These are phyloP conservation scores for Dynastes grantii DNA, from an alignment of 2,888 invertebrate species.

Conservation along the genomic window DNA sequence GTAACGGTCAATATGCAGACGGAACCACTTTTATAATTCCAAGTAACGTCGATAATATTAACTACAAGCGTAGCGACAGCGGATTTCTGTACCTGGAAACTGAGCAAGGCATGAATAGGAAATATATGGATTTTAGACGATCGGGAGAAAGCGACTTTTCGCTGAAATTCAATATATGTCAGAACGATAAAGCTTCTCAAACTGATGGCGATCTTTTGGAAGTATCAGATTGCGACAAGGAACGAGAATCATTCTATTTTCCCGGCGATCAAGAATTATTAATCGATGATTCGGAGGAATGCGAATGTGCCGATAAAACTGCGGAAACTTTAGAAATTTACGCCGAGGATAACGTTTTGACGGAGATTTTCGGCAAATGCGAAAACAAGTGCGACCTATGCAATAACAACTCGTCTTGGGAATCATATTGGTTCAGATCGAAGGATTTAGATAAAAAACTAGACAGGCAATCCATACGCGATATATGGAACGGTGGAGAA, in stretches of 20 bases:
- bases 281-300: constrained; percentile 50
- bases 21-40: constrained; percentile 83
- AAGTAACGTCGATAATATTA: constrained; percentile 76
- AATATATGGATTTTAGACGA: constrained; percentile 74
- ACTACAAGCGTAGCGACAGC: constrained; percentile 79
- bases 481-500: constrained; percentile 68
- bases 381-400: constrained; percentile 70
- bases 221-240: neutral
- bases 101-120: constrained; percentile 70
- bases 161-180: constrained; percentile 80
- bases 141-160: constrained; percentile 65
- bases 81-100: constrained; percentile 76
- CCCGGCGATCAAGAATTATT: constrained; percentile 61
- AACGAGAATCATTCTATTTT: constrained; percentile 46
- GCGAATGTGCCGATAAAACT: constrained; percentile 51
- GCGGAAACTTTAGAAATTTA: constrained; percentile 55
- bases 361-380: constrained; percentile 64
- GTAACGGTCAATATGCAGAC: constrained; percentile 75
- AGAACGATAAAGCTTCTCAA: constrained; percentile 75
- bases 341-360: constrained; percentile 59
- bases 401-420: constrained; percentile 61
- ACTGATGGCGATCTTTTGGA: constrained; percentile 68
- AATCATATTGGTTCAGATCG: constrained; percentile 56
- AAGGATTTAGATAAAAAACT: constrained; percentile 52
- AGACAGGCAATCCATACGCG: constrained; percentile 60